A percentile compares a stretch with the other conserved stretches of the same genome.
Conservation (phyloP, 2,113 vertebrate species). For the Corapipo altera region DNA sequence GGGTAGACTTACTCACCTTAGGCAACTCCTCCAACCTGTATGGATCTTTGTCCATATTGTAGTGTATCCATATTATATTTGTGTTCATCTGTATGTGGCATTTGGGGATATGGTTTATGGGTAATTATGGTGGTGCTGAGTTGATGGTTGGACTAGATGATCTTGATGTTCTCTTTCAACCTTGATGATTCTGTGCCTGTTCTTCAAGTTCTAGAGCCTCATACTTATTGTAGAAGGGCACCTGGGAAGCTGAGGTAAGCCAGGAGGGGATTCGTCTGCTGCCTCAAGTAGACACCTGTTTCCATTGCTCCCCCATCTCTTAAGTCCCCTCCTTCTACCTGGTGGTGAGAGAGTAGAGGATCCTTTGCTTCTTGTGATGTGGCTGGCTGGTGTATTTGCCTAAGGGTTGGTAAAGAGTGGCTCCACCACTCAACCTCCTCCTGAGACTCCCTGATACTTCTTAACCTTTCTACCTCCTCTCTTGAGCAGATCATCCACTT, state of each 20-base stretch:
- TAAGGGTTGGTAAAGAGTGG: not conserved
- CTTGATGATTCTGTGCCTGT: not conserved
- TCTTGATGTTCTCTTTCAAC: not conserved
- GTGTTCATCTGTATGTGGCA: not conserved
- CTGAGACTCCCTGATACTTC: not conserved
- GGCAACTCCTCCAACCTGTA: not conserved
- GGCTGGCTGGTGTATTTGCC: not conserved
- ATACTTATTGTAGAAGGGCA: not conserved
- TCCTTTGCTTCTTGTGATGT: not conserved
- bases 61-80: not conserved
- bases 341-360: not conserved
- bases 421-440: not conserved
- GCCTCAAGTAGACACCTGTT: not conserved
- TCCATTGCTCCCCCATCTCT: not conserved
- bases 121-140: not conserved
- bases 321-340: not conserved
- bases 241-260: not conserved
- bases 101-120: not conserved
- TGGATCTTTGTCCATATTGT: not conserved
- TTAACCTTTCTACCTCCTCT: not conserved
- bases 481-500: not conserved
- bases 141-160: not conserved
- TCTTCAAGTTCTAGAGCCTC: not conserved
- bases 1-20: not conserved
- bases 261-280: not conserved